Evolutionary conservation across 2,113 vertebrate genomes (phyloP).

Genomic region (Pomatorhinus ruficollis): DNA sequence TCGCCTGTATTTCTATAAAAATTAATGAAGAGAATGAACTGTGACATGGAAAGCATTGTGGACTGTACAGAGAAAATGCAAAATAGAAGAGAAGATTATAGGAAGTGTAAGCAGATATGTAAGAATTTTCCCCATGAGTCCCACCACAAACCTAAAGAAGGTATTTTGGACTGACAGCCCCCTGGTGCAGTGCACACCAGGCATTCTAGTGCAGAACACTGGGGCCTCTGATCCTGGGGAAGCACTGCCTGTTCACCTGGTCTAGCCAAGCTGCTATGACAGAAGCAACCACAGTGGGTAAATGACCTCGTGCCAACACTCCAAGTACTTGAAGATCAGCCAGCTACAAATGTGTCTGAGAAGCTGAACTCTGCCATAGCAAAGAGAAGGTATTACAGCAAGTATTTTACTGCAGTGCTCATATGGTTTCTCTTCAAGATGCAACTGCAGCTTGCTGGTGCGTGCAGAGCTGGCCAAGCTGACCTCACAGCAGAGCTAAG

Average conservation of each 20-base stretch:
- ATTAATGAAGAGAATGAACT: not conserved
- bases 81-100: not conserved
- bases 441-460: not conserved
- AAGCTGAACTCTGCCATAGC: not conserved
- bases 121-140: not conserved
- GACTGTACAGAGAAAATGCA: not conserved
- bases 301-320: accelerated
- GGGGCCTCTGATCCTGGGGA: not conserved
- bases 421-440: not conserved
- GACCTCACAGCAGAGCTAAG: not conserved
- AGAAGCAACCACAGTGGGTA: not conserved
- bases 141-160: not conserved
- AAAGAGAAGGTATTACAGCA: not conserved
- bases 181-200: not conserved
- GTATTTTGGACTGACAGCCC: not conserved
- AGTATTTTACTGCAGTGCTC: not conserved
- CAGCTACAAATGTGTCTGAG: not conserved
- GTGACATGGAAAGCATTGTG: not conserved
- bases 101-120: not conserved
- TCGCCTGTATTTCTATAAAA: not conserved
- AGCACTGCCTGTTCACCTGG: not conserved
- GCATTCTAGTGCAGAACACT: accelerated
- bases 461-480: not conserved
- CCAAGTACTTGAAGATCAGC: not conserved
- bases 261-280: not conserved